Evolutionary conservation across 2,888 invertebrate genomes (phyloP).

Genomic region (Automeris io): DNA sequence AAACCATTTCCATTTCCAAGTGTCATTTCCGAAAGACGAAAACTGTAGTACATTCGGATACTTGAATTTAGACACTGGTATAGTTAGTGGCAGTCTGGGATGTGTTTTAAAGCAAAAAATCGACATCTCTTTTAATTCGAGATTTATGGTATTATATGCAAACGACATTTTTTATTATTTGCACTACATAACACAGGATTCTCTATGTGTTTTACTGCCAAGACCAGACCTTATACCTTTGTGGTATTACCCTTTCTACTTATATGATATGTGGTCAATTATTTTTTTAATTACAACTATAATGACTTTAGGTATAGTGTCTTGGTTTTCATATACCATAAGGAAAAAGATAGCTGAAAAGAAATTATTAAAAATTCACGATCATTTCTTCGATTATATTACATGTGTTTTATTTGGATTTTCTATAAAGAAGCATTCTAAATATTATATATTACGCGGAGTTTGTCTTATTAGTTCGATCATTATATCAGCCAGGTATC

Average conservation of each 20-base stretch:
- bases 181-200: constrained; percentile 28
- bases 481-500: constrained; percentile 32
- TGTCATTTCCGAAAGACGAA: constrained; percentile 17
- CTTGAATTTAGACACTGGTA: constrained; percentile 11
- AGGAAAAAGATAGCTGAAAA: constrained; percentile 10
- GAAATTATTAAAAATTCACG: constrained; percentile 11
- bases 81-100: constrained; percentile 31
- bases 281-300: constrained; percentile 14
- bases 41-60: constrained; percentile 28
- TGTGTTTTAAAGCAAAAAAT: constrained; percentile 27
- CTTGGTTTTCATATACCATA: constrained; percentile 26
- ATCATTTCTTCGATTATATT: constrained; percentile 21
- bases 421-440: constrained; percentile 19
- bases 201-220: constrained; percentile 33
- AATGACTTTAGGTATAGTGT: constrained; percentile 19
- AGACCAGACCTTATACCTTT: constrained; percentile 27
- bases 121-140: constrained; percentile 48
- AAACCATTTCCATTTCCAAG: constrained; percentile 30
- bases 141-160: constrained; percentile 37
- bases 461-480: constrained; percentile 32
- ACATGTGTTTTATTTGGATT: constrained; percentile 31
- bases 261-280: constrained; percentile 14
- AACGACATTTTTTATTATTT: constrained; percentile 25
- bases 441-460: constrained; percentile 24
- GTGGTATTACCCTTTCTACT: constrained; percentile 31